Evolutionary conservation across 2,797 vertebrate species (phyloP), one percentile per base, ranked within the genome.

Genomic region (Spatula versicolor): DNA sequence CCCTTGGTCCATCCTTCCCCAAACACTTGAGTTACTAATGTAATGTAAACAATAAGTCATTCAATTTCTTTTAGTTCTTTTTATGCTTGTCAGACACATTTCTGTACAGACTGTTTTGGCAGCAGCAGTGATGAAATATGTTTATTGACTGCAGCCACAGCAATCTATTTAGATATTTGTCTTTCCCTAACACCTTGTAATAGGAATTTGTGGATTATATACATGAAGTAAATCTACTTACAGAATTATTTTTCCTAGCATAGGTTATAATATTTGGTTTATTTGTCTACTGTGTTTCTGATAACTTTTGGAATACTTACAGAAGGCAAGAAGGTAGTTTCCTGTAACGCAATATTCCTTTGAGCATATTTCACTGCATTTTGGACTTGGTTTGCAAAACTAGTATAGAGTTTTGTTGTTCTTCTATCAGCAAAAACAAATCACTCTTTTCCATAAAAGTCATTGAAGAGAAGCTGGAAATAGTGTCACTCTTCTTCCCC

Each of bases 101-200:
- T 93, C 81, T 92, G 4, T 83, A 68, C 60, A 64, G 56, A 67
- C 59, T 81, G 11, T 87, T 96, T 86, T 94, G 88, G 69, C 90
- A 95, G 86, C 45, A 95, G 60, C 60, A 67, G 76, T 86, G 90
- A 93, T 96, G 77, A 95, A 93, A 96, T 92, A 62, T 50, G 41
- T 48, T 88, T 95, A 96, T 78, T 95, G 94, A 95, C 83, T 92
- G 46, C 30, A 80, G 63, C 91, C 76, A 69, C 33, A 20, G 18
- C 69, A 67, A 80, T 93, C 80, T 87, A 92, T 92, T 73, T 86
- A 87, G 54, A 10, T 91, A 89, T 59, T 19, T 23, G 46, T 90
- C 67, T 96, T 93, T 96, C 23, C 39, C 54, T 85, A 91, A 79
- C 80, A 82, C 78, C 18, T 12, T 5, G 3, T 91, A 95, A 91